These are phyloP conservation scores for Matsumyia berberina DNA, from an alignment of 2,888 invertebrate species.

Conservation along the genomic window DNA sequence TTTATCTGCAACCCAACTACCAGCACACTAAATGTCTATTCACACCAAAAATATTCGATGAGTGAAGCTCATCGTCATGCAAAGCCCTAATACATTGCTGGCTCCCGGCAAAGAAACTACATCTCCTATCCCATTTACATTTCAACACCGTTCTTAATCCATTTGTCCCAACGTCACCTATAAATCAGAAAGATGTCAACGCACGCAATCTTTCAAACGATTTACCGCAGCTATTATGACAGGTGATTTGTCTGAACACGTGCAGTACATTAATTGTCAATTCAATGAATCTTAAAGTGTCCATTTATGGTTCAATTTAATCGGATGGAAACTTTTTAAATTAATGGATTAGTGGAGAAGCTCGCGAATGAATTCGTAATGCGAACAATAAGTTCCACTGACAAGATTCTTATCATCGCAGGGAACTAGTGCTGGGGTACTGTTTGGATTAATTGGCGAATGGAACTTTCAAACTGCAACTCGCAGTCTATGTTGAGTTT, in stretches of 20 bases:
- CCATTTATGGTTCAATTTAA: not conserved
- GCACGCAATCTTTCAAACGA: slow-evolving; percentile 2
- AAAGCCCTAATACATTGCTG: too few species aligned
- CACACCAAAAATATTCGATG: too few species aligned
- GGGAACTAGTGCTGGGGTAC: not conserved
- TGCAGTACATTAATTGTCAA: slow-evolving; percentile 16
- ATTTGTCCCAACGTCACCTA: too few species aligned
- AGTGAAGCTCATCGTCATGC: too few species aligned
- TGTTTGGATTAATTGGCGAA: not conserved
- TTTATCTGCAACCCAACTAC: too few species aligned
- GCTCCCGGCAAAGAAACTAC: too few species aligned
- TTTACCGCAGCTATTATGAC: not conserved
- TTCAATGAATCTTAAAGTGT: not conserved
- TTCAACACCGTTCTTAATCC: too few species aligned
- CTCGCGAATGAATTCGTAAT: slow-evolving; percentile 5
- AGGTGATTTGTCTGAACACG: not conserved
- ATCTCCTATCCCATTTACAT: too few species aligned
- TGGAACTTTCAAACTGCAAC: not conserved
- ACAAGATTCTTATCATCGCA: not conserved
- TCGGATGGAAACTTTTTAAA: not conserved
- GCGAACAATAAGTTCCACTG: not conserved
- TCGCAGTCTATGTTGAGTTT: not conserved
- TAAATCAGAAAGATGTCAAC: not conserved
- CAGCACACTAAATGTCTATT: too few species aligned
- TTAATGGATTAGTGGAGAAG: not conserved